Evolutionary conservation across 1,140 invertebrate species (phyloP).

Genomic region (Triops cancriformis): DNA sequence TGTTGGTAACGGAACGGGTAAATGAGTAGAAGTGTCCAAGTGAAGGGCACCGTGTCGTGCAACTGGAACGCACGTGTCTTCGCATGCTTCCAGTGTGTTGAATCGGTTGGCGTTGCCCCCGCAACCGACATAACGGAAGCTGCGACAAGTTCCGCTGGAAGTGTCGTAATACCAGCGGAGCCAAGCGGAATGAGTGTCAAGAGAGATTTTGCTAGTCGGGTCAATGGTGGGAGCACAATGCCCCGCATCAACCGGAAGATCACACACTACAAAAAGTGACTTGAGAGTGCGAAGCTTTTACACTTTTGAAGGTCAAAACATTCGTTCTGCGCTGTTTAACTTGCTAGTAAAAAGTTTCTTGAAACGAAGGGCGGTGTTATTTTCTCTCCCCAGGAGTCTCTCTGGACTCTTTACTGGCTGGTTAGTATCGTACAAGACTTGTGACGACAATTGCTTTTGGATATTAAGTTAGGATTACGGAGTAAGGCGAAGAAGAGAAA

Average conservation of each 20-base stretch:
- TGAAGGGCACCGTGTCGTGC: background rate
- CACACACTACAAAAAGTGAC: slow-evolving; percentile 48
- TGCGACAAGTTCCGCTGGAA: slow-evolving; percentile 44
- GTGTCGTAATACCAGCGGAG: slow-evolving; percentile 54
- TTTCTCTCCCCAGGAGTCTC: too few species aligned
- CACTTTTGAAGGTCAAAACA: background rate
- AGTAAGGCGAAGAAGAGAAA: background rate
- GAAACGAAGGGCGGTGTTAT: too few species aligned
- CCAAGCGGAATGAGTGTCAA: slow-evolving; percentile 14
- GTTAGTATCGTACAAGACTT: slow-evolving; percentile 4
- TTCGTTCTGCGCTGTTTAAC: background rate
- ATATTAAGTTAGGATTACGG: background rate
- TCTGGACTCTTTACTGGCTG: background rate
- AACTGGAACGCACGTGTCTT: slow-evolving; percentile 31
- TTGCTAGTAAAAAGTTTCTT: background rate
- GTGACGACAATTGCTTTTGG: background rate
- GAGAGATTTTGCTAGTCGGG: background rate
- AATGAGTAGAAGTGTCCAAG: background rate
- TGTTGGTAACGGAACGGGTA: background rate
- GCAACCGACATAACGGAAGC: slow-evolving; percentile 56
- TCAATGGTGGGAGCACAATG: slow-evolving; percentile 40
- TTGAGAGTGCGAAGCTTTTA: slow-evolving; percentile 38
- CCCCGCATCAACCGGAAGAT: slow-evolving; percentile 45
- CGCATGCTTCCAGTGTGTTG: slow-evolving; percentile 47
- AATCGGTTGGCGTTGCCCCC: slow-evolving; percentile 61